A percentile compares a stretch with the other conserved stretches of the same genome.
phyloP scores from a whole-genome alignment of 92 coral and sea anemone species.

The Siderastrea radians region DNA sequence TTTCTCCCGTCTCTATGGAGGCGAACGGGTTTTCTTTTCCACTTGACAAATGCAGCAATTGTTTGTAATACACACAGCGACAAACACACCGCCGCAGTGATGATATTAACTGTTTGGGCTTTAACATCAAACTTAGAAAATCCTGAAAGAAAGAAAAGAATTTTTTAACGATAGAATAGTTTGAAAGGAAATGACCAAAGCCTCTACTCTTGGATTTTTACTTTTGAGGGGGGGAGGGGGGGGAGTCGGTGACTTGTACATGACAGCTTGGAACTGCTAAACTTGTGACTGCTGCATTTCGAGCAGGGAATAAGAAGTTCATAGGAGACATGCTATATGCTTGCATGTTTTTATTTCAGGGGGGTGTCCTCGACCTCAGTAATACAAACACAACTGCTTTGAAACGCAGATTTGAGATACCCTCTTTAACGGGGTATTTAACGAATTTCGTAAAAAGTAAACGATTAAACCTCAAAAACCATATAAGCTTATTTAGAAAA shows the following conservation, averaged over 20 bases:
- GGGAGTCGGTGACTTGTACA: no score
- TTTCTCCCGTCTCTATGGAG: background rate
- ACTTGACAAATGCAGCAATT: background rate
- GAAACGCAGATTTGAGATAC: no score
- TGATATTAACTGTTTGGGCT: background rate
- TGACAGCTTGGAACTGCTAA: no score
- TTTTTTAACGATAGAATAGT: background rate
- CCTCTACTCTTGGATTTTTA: no score
- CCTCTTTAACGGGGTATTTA: no score
- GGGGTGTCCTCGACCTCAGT: no score
- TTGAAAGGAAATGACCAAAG: background rate
- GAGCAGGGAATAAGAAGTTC: no score
- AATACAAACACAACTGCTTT: no score
- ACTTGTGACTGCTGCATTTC: no score
- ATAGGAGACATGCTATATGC: no score
- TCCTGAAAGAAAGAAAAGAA: background rate
- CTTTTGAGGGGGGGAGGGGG: background rate
- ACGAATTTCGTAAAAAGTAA: background rate
- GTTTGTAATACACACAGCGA: background rate
- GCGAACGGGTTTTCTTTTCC: constrained; percentile 1
- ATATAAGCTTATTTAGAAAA: background rate
- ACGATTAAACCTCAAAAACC: no score
- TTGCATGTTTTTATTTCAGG: no score
- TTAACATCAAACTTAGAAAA: background rate
- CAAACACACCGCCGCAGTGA: background rate